Conservation (phyloP, 2,113 vertebrate genomes). For the Strigops habroptila region DNA sequence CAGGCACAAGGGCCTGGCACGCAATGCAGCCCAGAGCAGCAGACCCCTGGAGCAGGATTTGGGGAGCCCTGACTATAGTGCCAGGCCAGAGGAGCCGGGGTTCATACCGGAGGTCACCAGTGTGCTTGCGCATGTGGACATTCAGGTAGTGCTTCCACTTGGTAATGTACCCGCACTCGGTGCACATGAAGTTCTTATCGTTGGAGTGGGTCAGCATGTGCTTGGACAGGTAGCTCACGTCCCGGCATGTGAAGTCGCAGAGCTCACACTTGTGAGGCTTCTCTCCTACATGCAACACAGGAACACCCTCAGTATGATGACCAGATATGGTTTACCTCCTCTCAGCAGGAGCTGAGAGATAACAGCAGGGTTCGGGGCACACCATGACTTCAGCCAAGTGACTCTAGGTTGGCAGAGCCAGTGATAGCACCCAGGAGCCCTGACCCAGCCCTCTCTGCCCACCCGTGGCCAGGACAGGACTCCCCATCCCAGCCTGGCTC, state of each 20-base stretch:
- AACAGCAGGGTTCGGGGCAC: background rate
- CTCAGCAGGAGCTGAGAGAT: background rate
- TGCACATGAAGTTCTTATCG: conserved; percentile 95
- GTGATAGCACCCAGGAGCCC: background rate
- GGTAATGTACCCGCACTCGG: conserved; percentile 95
- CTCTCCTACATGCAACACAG: conserved; percentile 77
- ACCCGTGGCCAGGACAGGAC: background rate
- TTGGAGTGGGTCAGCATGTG: conserved; percentile 95
- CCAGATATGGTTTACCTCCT: background rate
- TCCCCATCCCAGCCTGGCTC: background rate
- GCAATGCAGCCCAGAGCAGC: background rate
- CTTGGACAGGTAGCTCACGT: conserved; percentile 94
- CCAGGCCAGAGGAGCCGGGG: background rate
- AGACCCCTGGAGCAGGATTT: background rate
- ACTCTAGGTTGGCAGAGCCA: background rate
- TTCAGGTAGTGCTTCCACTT: conserved; percentile 98
- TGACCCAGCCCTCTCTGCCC: background rate
- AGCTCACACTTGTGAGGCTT: conserved; percentile 93
- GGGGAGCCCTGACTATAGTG: background rate
- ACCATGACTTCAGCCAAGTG: background rate
- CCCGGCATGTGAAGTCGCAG: conserved; percentile 92
- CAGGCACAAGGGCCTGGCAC: background rate
- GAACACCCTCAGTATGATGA: background rate
- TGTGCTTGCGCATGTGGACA: conserved; percentile 97
- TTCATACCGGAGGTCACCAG: conserved; percentile 89